Evolutionary conservation across 2,113 vertebrate genomes (phyloP).

Genomic region (Myodes glareolus): DNA sequence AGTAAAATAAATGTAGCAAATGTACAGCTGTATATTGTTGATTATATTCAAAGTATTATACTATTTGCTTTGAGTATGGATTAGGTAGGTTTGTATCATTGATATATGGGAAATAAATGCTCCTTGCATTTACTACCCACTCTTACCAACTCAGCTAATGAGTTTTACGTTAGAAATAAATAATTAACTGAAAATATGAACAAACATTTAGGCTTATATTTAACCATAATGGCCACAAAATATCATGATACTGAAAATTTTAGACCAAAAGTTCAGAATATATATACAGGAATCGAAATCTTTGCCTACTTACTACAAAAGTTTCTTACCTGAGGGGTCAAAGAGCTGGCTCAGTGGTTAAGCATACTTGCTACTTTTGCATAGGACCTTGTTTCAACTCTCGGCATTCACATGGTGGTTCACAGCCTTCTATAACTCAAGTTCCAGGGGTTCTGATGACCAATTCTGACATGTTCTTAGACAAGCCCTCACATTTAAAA

Average conservation of each 20-base stretch:
- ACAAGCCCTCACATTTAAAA: not conserved
- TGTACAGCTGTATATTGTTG: not conserved
- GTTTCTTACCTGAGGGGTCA: not conserved
- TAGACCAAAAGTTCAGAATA: not conserved
- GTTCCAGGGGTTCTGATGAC: not conserved
- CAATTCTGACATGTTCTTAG: not conserved
- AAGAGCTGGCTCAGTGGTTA: too few relatives aligned
- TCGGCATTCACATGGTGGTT: not conserved
- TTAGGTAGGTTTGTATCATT: not conserved
- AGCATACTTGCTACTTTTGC: not conserved
- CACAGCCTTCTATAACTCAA: not conserved
- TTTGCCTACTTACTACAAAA: not conserved
- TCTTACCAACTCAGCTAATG: not conserved
- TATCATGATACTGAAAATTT: not conserved
- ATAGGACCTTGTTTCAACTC: too few relatives aligned
- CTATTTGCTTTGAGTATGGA: not conserved
- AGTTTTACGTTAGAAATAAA: not conserved
- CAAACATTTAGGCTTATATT: not conserved
- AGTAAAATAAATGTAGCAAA: not conserved
- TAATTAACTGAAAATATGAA: not conserved
- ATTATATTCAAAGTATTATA: not conserved
- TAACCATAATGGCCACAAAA: rapidly evolving
- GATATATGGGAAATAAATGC: not conserved
- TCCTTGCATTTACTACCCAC: not conserved
- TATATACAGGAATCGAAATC: not conserved